Conservation (phyloP, 1,140 invertebrate species). For the Trissolcus basalis region DNA sequence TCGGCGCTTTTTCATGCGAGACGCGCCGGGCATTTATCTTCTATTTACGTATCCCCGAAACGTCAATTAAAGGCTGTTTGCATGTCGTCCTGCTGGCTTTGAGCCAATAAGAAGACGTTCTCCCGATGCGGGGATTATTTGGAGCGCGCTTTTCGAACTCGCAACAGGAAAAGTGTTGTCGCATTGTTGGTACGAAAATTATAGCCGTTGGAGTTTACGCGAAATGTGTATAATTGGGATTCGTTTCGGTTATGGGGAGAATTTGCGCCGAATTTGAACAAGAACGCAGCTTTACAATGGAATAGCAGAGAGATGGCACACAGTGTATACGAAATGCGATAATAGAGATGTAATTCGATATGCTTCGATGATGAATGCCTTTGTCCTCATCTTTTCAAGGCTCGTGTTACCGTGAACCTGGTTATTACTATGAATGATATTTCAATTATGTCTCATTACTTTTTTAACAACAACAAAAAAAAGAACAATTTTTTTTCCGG, state of each 20-base stretch:
- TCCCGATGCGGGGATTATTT: conserved; percentile 28
- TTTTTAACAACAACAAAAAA: too few species aligned
- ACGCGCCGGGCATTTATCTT: conserved; percentile 47
- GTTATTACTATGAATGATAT: background rate
- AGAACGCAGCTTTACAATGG: conserved; percentile 14
- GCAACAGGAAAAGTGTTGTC: conserved; percentile 31
- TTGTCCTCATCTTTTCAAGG: background rate
- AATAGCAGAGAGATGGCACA: conserved; percentile 3
- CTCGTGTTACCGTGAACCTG: background rate
- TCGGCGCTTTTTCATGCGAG: conserved; percentile 38
- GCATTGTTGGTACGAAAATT: conserved; percentile 33
- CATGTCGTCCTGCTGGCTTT: conserved; percentile 7
- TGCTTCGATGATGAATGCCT: conserved; percentile 20
- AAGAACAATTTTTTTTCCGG: too few species aligned
- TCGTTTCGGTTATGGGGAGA: conserved; percentile 26
- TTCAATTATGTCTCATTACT: too few species aligned
- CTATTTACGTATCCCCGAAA: conserved; percentile 35
- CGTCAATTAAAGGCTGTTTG: conserved; percentile 41
- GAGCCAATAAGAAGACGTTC: conserved; percentile 11
- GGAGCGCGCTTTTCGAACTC: background rate
- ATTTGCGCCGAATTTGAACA: background rate
- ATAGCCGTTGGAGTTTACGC: conserved; percentile 22
- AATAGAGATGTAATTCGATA: conserved; percentile 36
- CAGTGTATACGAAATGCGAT: conserved; percentile 6
- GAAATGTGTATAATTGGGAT: conserved; percentile 42